Evolutionary conservation across 1,140 invertebrate genomes (phyloP).

Genomic region (Rhysida immarginata): DNA sequence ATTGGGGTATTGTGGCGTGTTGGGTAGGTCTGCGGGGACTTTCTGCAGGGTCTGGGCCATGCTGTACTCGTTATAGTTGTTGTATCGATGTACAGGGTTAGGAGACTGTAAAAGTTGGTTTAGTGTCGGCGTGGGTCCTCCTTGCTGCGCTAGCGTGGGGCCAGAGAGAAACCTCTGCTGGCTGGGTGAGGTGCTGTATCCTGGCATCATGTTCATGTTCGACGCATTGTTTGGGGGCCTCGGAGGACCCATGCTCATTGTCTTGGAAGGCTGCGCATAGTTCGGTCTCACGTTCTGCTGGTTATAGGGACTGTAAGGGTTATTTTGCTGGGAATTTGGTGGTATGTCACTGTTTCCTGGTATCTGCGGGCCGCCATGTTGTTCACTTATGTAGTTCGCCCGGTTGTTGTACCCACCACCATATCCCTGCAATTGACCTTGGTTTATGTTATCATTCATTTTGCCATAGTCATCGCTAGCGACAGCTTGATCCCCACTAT

Average conservation of each 20-base stretch:
- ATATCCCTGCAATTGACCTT: background rate
- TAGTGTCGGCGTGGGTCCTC: slow-evolving; percentile 68
- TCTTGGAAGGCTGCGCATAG: background rate
- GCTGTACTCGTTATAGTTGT: slow-evolving; percentile 28
- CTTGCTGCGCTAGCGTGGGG: slow-evolving; percentile 46
- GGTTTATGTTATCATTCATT: background rate
- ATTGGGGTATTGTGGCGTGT: slow-evolving; percentile 16
- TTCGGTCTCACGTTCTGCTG: background rate
- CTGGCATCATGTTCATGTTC: background rate
- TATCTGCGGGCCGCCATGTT: slow-evolving; percentile 1
- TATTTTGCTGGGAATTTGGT: background rate
- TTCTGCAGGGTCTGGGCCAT: slow-evolving; percentile 10
- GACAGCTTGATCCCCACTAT: background rate
- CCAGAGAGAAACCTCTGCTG: slow-evolving; percentile 41
- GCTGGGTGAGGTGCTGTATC: background rate
- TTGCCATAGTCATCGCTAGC: background rate
- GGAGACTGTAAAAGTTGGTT: slow-evolving; percentile 71
- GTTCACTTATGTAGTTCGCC: background rate
- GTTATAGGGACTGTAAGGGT: background rate
- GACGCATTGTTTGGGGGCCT: background rate
- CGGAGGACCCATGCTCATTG: background rate
- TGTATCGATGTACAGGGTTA: slow-evolving; percentile 39
- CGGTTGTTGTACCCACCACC: slow-evolving; percentile 3
- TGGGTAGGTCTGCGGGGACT: slow-evolving; percentile 12
- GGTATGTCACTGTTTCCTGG: background rate